Evolutionary conservation across 2,797 vertebrate genomes (phyloP).

Genomic region (Ibycter americanus): DNA sequence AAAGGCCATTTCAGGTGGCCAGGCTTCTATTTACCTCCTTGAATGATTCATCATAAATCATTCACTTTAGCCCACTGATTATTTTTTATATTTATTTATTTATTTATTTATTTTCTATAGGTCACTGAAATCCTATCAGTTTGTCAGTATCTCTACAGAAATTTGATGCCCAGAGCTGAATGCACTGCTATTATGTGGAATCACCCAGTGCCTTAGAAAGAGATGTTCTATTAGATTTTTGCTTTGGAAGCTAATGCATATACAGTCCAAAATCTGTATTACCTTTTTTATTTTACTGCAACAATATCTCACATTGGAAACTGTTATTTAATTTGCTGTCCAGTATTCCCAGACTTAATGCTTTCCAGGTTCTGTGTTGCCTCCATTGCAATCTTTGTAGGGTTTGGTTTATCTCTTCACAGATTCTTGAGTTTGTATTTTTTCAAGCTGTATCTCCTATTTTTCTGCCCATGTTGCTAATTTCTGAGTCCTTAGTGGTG

Average conservation of each 20-base stretch:
- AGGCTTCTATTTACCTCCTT: background rate
- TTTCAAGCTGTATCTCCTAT: background rate
- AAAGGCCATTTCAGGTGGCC: background rate
- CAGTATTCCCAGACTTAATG: background rate
- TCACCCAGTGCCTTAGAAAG: background rate
- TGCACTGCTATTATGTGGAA: background rate
- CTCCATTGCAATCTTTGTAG: background rate
- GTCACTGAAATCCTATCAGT: background rate
- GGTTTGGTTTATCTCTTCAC: background rate
- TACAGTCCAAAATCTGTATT: background rate
- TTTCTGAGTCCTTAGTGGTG: background rate
- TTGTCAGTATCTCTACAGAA: background rate
- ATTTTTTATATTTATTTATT: background rate
- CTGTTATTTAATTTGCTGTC: background rate
- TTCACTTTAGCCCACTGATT: background rate
- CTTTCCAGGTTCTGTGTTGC: background rate
- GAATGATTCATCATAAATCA: background rate
- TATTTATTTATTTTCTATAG: background rate
- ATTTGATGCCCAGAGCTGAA: background rate
- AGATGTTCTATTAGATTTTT: background rate
- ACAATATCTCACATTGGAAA: background rate
- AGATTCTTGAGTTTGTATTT: background rate
- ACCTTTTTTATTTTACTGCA: background rate
- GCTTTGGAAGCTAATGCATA: background rate
- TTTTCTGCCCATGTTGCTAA: background rate